phyloP scores from a whole-genome alignment of 2,113 vertebrate genomes.

The Aptenodytes forsteri region DNA sequence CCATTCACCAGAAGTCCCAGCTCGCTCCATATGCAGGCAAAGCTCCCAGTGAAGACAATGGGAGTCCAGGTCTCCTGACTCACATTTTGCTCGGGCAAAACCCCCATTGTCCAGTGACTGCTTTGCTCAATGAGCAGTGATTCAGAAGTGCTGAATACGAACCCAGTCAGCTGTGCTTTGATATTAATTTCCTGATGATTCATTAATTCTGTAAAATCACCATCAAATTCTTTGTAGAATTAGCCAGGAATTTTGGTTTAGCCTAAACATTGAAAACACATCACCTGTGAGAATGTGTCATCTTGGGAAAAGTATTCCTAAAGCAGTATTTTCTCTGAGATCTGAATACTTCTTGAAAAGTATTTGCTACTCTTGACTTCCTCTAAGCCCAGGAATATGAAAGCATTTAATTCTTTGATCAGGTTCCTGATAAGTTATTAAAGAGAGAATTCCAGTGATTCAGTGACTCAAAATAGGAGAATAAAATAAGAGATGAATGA shows the following conservation, averaged over 20 bases:
- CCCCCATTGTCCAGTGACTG: background rate
- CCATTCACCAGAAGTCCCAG: conserved; percentile 27
- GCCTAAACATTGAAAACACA: background rate
- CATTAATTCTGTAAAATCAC: background rate
- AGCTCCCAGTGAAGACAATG: conserved; percentile 50
- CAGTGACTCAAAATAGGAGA: background rate
- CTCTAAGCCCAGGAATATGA: background rate
- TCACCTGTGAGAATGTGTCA: background rate
- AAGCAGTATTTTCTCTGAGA: background rate
- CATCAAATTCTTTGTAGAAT: background rate
- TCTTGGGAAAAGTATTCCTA: background rate
- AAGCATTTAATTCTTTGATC: background rate
- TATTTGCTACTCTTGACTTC: background rate
- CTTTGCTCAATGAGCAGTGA: conserved; percentile 30
- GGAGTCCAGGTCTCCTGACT: conserved; percentile 37
- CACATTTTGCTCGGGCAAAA: conserved; percentile 53
- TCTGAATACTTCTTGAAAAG: background rate
- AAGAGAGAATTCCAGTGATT: background rate
- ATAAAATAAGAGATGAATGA: background rate
- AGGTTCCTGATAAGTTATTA: background rate
- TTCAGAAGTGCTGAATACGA: conserved; percentile 37
- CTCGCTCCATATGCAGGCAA: conserved; percentile 37
- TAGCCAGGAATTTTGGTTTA: background rate
- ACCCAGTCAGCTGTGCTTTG: conserved; percentile 16
- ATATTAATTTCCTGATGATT: conserved; percentile 39